These are phyloP conservation scores for Danaus melanippus DNA, from an alignment of 1,140 invertebrate species.

Conservation along the genomic window DNA sequence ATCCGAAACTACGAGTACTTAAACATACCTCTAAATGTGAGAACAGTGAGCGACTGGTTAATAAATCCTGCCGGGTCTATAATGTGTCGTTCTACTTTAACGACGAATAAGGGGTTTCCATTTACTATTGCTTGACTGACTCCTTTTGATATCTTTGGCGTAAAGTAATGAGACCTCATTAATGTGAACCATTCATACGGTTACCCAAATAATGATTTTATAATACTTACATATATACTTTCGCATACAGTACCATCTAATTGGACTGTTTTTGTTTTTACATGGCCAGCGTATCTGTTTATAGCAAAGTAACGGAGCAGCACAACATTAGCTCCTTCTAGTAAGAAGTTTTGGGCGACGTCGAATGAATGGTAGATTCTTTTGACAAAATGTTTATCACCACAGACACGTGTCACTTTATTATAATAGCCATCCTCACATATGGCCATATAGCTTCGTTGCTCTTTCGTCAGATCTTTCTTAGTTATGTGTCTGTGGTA, in stretches of 20 bases:
- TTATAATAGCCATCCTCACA: conserved; percentile 65
- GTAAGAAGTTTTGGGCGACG: conserved; percentile 63
- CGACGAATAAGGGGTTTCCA: conserved; percentile 58
- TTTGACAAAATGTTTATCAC: conserved; percentile 47
- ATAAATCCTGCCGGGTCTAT: conserved; percentile 69
- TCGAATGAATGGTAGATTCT: conserved; percentile 58
- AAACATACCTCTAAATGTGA: conserved; percentile 63
- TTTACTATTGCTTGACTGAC: conserved; percentile 67
- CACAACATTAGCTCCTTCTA: conserved; percentile 76
- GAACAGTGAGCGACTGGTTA: conserved; percentile 63
- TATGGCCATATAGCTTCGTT: conserved; percentile 65
- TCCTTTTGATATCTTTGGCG: not conserved
- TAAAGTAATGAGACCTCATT: not conserved
- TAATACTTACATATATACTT: conserved; percentile 73
- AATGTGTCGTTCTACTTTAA: conserved; percentile 71
- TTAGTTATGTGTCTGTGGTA: conserved; percentile 46
- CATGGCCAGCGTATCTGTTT: conserved; percentile 66
- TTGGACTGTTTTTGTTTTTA: conserved; percentile 71
- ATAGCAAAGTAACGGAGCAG: conserved; percentile 74
- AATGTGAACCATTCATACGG: conserved; percentile 1
- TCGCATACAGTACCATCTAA: conserved; percentile 73
- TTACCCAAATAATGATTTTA: conserved; percentile 2
- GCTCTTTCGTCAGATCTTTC: conserved; percentile 52
- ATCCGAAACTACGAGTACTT: not conserved
- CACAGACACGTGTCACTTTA: conserved; percentile 59